phyloP scores from a whole-genome alignment of 1,140 invertebrate genomes.

The Lepidurus apus region DNA sequence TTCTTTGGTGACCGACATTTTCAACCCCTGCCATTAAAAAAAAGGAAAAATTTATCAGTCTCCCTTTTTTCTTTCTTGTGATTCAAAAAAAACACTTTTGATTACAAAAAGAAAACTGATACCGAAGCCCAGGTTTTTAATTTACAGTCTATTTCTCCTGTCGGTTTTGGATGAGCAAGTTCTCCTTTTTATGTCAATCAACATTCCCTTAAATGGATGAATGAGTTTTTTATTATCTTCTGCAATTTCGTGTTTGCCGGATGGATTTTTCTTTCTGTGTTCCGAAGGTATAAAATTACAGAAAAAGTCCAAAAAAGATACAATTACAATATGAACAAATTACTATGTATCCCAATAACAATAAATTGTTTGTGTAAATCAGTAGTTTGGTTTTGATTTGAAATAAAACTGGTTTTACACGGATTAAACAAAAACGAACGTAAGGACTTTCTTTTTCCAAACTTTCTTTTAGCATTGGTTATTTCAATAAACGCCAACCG shows the following conservation, averaged over 20 bases:
- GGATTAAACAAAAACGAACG: neutral
- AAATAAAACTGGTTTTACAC: conserved; percentile 20
- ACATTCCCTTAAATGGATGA: conserved; percentile 19
- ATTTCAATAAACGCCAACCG: too few relatives aligned
- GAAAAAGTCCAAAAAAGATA: conserved; percentile 22
- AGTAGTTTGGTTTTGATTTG: conserved; percentile 22
- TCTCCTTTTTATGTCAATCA: conserved; percentile 22
- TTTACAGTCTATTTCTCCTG: conserved; percentile 22
- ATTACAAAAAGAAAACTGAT: neutral
- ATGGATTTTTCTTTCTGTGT: conserved; percentile 12
- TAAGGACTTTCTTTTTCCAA: neutral
- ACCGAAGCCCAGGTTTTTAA: neutral
- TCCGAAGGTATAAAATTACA: conserved; percentile 22
- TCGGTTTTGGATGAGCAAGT: conserved; percentile 9
- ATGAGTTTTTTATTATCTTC: conserved; percentile 18
- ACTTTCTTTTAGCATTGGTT: too few relatives aligned
- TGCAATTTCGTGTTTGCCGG: conserved; percentile 21
- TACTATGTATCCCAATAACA: conserved; percentile 22
- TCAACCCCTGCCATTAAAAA: neutral
- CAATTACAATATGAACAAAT: conserved; percentile 17
- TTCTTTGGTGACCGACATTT: neutral
- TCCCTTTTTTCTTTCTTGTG: neutral
- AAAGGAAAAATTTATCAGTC: neutral
- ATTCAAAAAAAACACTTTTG: neutral
- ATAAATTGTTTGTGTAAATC: conserved; percentile 22